Conservation (phyloP, 1,140 invertebrate genomes). For the Drosophila asahinai region DNA sequence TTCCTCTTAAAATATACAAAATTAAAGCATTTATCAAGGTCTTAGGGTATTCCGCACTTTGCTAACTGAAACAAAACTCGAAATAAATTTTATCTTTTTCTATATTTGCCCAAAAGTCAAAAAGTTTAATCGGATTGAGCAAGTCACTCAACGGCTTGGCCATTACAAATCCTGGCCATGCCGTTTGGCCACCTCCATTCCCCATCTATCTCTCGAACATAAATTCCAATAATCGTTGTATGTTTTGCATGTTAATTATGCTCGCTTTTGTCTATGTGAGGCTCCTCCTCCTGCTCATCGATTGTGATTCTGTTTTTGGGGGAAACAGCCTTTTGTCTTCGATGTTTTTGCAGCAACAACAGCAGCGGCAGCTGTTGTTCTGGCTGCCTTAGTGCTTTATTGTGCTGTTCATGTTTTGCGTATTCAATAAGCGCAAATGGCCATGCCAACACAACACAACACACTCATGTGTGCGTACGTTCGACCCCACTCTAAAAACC, state of each 20-base stretch:
- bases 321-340: constrained; percentile 21
- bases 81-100: constrained; percentile 13
- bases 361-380: constrained; percentile 11
- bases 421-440: constrained; percentile 73
- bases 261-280: constrained; percentile 21
- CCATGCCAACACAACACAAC: constrained; percentile 18
- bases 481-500: constrained; percentile 21
- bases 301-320: constrained; percentile 40
- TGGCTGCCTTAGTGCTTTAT: constrained; percentile 61
- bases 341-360: constrained; percentile 11
- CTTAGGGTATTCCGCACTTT: not conserved
- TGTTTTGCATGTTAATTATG: constrained; percentile 82
- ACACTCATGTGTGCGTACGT: constrained; percentile 8
- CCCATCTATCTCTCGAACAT: constrained; percentile 15
- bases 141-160: constrained; percentile 12
- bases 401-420: constrained; percentile 75
- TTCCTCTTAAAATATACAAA: not conserved
- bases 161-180: constrained; percentile 18
- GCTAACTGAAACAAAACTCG: not conserved
- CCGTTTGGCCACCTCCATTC: not conserved
- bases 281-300: constrained; percentile 1
- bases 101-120: not conserved
- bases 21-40: not conserved
- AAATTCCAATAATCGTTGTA: constrained; percentile 76
- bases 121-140: constrained; percentile 5